A percentile compares a stretch with the other conserved stretches of the same genome.
Conservation (phyloP, 2,797 vertebrate species). For the Rhabdomys pumilio region DNA sequence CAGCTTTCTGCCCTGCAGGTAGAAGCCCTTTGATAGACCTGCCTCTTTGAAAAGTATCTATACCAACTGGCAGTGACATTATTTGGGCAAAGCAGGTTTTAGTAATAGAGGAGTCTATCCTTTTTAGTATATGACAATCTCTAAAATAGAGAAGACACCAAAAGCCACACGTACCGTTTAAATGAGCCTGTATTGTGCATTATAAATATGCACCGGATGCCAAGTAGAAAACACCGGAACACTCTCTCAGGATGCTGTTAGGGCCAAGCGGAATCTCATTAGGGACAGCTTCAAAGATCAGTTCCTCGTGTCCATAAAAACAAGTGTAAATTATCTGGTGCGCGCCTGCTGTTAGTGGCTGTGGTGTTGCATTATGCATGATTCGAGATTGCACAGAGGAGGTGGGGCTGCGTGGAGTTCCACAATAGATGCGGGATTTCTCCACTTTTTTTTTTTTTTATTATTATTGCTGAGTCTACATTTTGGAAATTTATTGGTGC, state of each 20-base stretch:
- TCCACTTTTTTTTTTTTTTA: conserved; percentile 63
- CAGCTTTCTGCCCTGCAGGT: conserved; percentile 63
- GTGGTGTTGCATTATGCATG: conserved; percentile 91
- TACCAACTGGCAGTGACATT: conserved; percentile 73
- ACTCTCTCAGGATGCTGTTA: conserved; percentile 91
- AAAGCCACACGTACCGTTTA: conserved; percentile 84
- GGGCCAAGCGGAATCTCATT: conserved; percentile 92
- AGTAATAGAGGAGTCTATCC: conserved; percentile 76
- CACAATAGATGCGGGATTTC: conserved; percentile 71
- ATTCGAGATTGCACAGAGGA: conserved; percentile 85
- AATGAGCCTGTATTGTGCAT: conserved; percentile 86
- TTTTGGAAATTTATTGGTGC: conserved; percentile 85
- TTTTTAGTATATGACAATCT: conserved; percentile 77
- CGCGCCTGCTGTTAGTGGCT: conserved; percentile 91
- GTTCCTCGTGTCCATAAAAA: conserved; percentile 91
- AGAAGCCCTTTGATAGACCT: conserved; percentile 68
- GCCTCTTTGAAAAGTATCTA: conserved; percentile 74
- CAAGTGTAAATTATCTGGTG: conserved; percentile 93
- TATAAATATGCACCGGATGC: conserved; percentile 89
- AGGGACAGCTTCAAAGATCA: conserved; percentile 92
- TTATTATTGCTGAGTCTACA: conserved; percentile 77
- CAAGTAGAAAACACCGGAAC: conserved; percentile 86
- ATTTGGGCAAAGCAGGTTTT: conserved; percentile 80
- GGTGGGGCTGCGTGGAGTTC: conserved; percentile 77
- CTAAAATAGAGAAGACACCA: conserved; percentile 74